These are phyloP conservation scores for Polymixis lichenea DNA, from an alignment of 2,888 invertebrate species.

Conservation along the genomic window DNA sequence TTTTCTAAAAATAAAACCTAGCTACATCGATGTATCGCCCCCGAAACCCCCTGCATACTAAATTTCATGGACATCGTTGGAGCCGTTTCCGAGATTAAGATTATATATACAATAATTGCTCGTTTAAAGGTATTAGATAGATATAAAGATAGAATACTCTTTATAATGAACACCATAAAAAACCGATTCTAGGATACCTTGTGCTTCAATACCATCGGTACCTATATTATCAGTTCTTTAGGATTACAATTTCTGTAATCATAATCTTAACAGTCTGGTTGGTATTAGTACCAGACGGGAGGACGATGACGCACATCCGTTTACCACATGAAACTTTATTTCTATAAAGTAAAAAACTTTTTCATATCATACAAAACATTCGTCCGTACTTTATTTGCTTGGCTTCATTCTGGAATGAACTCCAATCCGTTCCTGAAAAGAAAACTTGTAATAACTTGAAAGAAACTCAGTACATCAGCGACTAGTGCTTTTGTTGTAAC, in stretches of 20 bases:
- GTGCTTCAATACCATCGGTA: background rate
- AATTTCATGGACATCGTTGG: too few species aligned
- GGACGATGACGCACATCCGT: background rate
- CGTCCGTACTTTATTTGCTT: conserved; percentile 10
- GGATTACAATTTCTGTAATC: background rate
- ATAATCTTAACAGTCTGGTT: background rate
- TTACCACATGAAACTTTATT: background rate
- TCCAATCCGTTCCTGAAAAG: conserved; percentile 28
- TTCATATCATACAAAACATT: conserved; percentile 20
- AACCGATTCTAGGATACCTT: background rate
- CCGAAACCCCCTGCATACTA: too few species aligned
- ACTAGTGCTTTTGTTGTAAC: conserved; percentile 1
- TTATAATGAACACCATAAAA: too few species aligned
- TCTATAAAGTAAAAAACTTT: background rate
- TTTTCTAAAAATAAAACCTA: too few species aligned
- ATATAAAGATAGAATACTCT: too few species aligned
- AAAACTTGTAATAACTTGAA: conserved; percentile 48
- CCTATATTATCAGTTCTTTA: background rate
- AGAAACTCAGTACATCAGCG: conserved; percentile 34
- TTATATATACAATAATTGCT: too few species aligned
- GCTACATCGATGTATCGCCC: too few species aligned
- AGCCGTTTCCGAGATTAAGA: too few species aligned
- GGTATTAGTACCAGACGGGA: background rate
- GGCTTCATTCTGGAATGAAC: conserved; percentile 19
- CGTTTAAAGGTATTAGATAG: too few species aligned